A percentile compares a stretch with the other conserved stretches of the same genome.
phyloP scores from a whole-genome alignment of 2,797 vertebrate genomes.

The Pangasius sanitwongsei region DNA sequence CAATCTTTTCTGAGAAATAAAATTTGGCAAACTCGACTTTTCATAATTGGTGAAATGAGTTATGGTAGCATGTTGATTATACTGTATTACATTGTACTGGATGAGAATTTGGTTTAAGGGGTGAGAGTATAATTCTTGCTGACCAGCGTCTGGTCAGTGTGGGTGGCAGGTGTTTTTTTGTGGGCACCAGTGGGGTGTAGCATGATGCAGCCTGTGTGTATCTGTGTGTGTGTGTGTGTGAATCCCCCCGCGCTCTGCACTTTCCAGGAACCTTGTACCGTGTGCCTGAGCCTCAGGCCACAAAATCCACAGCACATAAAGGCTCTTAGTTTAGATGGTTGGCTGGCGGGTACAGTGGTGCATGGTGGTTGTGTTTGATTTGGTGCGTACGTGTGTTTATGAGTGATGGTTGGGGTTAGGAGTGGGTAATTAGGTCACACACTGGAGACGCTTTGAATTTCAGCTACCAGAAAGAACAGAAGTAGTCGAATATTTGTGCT shows the following conservation, averaged over 20 bases:
- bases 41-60: neutral
- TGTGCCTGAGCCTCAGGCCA: slow-evolving; percentile 68
- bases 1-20: neutral
- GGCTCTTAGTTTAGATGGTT: slow-evolving; percentile 58
- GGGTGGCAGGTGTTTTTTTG: slow-evolving; percentile 65
- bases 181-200: slow-evolving; percentile 51
- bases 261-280: slow-evolving; percentile 63
- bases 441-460: slow-evolving; percentile 12
- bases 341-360: slow-evolving; percentile 56
- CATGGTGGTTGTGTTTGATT: slow-evolving; percentile 33
- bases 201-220: slow-evolving; percentile 30
- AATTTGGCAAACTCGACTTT: neutral
- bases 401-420: slow-evolving; percentile 42
- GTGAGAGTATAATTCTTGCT: slow-evolving; percentile 30
- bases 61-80: slow-evolving; percentile 18
- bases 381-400: slow-evolving; percentile 40
- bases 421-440: slow-evolving; percentile 39
- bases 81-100: slow-evolving; percentile 2
- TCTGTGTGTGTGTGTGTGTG: slow-evolving; percentile 44
- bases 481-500: neutral
- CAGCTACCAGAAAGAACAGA: neutral
- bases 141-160: slow-evolving; percentile 66
- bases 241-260: slow-evolving; percentile 36
- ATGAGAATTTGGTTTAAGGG: slow-evolving; percentile 18
- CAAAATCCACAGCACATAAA: slow-evolving; percentile 66